A percentile compares a stretch with the other conserved stretches of the same genome.
Conservation (phyloP, 2,113 vertebrate species). For the Struthidea cinerea region DNA sequence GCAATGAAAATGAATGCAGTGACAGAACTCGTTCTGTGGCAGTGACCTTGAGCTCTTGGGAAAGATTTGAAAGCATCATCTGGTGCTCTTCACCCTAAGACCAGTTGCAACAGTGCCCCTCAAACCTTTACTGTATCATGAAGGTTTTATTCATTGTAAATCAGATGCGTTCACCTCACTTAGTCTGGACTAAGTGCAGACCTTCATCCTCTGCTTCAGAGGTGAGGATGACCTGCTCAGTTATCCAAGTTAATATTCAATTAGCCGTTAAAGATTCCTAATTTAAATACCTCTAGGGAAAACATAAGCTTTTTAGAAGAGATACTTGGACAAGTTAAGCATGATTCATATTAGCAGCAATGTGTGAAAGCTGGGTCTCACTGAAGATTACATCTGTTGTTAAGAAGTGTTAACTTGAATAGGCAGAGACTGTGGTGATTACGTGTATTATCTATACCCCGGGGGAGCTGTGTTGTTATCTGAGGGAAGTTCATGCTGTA, state of each 20-base stretch:
- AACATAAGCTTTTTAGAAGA: slow-evolving; percentile 56
- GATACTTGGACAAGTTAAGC: slow-evolving; percentile 56
- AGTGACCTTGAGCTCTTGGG: not conserved
- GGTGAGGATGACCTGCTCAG: not conserved
- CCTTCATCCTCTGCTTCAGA: not conserved
- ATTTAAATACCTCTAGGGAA: slow-evolving; percentile 62
- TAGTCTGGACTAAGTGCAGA: not conserved
- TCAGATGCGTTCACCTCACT: not conserved
- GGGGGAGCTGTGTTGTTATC: not conserved
- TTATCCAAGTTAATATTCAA: slow-evolving; percentile 47
- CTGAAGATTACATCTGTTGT: slow-evolving; percentile 61
- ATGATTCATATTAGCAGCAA: slow-evolving; percentile 64
- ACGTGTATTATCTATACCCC: not conserved
- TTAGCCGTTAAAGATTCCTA: slow-evolving; percentile 55
- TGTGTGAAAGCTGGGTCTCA: slow-evolving; percentile 63
- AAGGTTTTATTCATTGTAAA: not conserved
- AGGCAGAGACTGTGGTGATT: slow-evolving; percentile 11
- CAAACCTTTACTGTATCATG: not conserved
- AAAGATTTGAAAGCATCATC: not conserved
- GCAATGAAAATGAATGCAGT: not conserved
- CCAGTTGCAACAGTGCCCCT: not conserved
- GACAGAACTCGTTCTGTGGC: not conserved
- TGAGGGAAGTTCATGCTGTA: not conserved
- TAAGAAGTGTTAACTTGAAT: slow-evolving; percentile 39
- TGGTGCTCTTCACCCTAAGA: not conserved